phyloP scores from a whole-genome alignment of 2,113 vertebrate species.

The Apus apus region DNA sequence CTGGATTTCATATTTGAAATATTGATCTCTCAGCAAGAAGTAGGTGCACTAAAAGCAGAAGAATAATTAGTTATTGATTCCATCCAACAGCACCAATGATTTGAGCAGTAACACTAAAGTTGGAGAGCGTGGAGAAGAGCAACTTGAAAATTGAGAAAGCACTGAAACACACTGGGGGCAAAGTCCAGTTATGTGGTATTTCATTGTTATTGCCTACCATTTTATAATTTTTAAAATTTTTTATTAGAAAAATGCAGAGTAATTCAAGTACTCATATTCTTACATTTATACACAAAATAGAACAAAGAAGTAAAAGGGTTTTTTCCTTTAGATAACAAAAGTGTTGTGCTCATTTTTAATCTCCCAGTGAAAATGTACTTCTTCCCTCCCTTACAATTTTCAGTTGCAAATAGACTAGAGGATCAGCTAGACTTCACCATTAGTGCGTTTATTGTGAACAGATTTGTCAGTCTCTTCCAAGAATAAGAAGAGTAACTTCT shows the following conservation, averaged over 20 bases:
- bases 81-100: not conserved
- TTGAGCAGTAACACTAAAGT: not conserved
- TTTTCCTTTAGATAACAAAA: not conserved
- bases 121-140: not conserved
- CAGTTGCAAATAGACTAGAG: not conserved
- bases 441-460: not conserved
- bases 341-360: not conserved
- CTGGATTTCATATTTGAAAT: slow-evolving; percentile 2
- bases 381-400: not conserved
- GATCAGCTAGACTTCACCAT: not conserved
- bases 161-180: not conserved
- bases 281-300: not conserved
- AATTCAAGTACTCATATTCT: not conserved
- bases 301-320: not conserved
- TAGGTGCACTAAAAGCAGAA: not conserved
- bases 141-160: not conserved
- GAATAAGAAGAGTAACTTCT: not conserved
- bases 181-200: not conserved
- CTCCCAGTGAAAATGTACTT: not conserved
- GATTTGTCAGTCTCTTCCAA: not conserved
- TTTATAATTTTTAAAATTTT: not conserved
- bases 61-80: slow-evolving; percentile 42
- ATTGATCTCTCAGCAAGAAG: not conserved
- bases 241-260: not conserved
- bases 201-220: not conserved